Evolutionary conservation across 2,797 vertebrate genomes (phyloP).

Genomic region (Craterocephalus amniculus): DNA sequence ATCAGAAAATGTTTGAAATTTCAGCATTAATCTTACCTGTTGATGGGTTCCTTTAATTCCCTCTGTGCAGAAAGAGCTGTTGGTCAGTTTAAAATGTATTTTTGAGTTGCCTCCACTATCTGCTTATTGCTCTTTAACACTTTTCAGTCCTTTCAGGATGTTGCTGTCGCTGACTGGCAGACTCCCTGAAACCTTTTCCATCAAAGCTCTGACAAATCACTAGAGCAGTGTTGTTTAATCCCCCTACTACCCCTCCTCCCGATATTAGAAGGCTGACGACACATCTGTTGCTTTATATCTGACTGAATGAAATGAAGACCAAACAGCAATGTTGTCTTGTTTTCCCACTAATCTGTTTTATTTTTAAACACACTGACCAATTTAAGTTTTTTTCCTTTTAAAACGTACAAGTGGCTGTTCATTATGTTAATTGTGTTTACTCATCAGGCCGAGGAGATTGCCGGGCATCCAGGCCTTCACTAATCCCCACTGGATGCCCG

Average conservation of each 20-base stretch:
- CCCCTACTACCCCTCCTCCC: conserved; percentile 57
- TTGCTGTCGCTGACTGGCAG: conserved; percentile 53
- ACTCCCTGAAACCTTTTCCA: conserved; percentile 70
- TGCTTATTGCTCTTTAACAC: conserved; percentile 36
- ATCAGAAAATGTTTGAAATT: conserved; percentile 15
- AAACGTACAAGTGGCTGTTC: conserved; percentile 13
- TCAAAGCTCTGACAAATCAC: conserved; percentile 81
- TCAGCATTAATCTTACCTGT: conserved; percentile 63
- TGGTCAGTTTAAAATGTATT: conserved; percentile 4
- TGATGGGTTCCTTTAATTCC: conserved; percentile 31
- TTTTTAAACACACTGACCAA: background rate
- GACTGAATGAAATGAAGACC: conserved; percentile 29
- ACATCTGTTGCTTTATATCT: conserved; percentile 76
- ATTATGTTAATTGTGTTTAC: conserved; percentile 45
- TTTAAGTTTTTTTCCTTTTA: background rate
- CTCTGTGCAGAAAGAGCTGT: conserved; percentile 9
- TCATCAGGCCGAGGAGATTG: conserved; percentile 59
- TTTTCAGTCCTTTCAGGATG: conserved; percentile 48
- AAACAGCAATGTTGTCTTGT: conserved; percentile 6
- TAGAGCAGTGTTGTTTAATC: conserved; percentile 78
- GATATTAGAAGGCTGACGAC: conserved; percentile 65
- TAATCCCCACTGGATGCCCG: conserved; percentile 71
- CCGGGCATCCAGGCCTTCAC: conserved; percentile 33
- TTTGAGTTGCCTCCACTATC: conserved; percentile 69
- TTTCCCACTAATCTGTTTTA: background rate